phyloP scores from a whole-genome alignment of 2,888 invertebrate genomes.

The Harmothoe impar region DNA sequence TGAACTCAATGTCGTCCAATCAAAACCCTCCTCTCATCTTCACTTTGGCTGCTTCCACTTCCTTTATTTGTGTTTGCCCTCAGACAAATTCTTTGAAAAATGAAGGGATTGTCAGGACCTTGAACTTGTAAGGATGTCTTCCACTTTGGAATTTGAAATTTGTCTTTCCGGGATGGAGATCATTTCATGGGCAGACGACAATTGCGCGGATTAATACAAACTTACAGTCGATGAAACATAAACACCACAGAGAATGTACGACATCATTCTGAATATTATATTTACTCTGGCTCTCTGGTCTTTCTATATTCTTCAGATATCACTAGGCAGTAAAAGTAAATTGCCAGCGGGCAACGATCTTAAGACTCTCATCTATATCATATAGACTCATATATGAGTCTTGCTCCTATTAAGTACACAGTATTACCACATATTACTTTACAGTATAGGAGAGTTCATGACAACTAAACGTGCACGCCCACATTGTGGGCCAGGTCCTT shows the following conservation, averaged over 20 bases:
- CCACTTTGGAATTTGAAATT: neutral
- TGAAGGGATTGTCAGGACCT: neutral
- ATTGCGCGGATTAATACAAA: neutral
- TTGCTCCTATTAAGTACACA: too few species aligned
- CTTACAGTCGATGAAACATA: neutral
- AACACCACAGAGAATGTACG: neutral
- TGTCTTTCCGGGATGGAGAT: neutral
- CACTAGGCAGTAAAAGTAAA: too few species aligned
- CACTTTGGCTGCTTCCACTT: neutral
- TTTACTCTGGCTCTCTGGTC: neutral
- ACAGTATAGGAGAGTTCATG: too few species aligned
- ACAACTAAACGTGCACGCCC: too few species aligned
- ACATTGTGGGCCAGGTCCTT: too few species aligned
- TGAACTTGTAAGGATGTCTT: constrained; percentile 29
- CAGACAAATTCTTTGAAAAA: neutral
- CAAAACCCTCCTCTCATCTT: neutral
- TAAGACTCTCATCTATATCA: too few species aligned
- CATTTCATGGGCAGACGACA: neutral
- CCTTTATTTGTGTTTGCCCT: neutral
- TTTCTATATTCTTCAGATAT: too few species aligned
- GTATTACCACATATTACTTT: too few species aligned
- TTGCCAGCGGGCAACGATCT: too few species aligned
- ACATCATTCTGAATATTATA: neutral
- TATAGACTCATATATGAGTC: too few species aligned
- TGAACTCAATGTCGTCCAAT: constrained; percentile 29